Base-by-base conservation (phyloP, 1,140 invertebrate genomes). In the Helicoverpa armigera region DNA sequence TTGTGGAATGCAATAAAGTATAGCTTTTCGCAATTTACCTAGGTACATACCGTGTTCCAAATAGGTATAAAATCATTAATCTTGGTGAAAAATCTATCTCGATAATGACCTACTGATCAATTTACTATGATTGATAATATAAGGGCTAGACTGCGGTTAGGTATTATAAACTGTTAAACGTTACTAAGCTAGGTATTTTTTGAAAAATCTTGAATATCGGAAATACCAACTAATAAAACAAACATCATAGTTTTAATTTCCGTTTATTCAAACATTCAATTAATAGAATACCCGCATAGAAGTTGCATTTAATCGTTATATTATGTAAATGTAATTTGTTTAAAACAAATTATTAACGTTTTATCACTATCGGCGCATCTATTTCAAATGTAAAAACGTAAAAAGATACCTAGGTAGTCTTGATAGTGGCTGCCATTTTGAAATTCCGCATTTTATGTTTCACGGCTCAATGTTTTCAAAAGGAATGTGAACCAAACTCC, bases 281-380 rank as follows among this genome's bases (percentile, higher is more conserved):
- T 12, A 69, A 18, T 23, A 50, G n/a, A 16, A 50, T 35, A 43
- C 43, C 65, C 43, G 43, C 35, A 50, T 69, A 50, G 16, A 50
- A 50, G 43, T 5, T 69, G 65, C 65, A 69, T 69, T 69, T 18
- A 69, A 69, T 69, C 16, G 65, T 69, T 51, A 43, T 18, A 18
- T 69, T 69, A 69, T 69, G 50, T 43, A 69, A 69, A 69, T 69
- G 16, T 3, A 50, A 69, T 69, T 69, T 51, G 65, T 69, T 69
- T 50, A 48, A 35, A 43, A 50, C 43, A 31, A 31, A 61, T 61
- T 61, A 31, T 29, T 31, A 31, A 4, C 60, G 60, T 63, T 10
- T 18, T 50, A 23, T 13, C 23, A 11, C 23, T 11, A 16, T 56
- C 2, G 23, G 11, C 58, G 58, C 58, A 61, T 61, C 58, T 61